Evolutionary conservation across 53 echinoderm and acorn worm genomes (phyloP), one percentile per base, ranked within the genome.

Genomic region (Temnopleurus reevesii): DNA sequence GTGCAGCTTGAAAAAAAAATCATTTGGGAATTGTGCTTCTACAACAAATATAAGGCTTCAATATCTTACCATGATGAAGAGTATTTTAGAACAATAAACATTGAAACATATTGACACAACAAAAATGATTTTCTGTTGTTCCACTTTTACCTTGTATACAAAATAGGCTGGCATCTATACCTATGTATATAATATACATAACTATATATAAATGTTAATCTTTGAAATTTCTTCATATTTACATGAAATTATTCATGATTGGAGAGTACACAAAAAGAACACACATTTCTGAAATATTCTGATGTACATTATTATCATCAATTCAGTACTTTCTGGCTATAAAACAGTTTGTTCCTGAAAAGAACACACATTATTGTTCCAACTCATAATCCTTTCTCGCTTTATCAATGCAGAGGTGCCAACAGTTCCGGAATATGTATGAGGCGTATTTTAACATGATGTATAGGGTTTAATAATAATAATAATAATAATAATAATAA

Each of bases 71-170:
- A n/a, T n/a, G n/a, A n/a, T n/a, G n/a, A n/a, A n/a, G n/a, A n/a
- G n/a, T n/a, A n/a, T n/a, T n/a, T n/a, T n/a, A n/a, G n/a, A n/a
- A n/a, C n/a, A n/a, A n/a, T n/a, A n/a, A n/a, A n/a, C n/a, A n/a
- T n/a, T n/a, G n/a, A n/a, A n/a, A n/a, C n/a, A n/a, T n/a, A n/a
- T n/a, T n/a, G n/a, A n/a, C n/a, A n/a, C n/a, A n/a, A n/a, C n/a
- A n/a, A n/a, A n/a, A n/a, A n/a, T n/a, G n/a, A 64, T 33, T 33
- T 27, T 64, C 31, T 64, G 33, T 64, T 33, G 4, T 17, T 64
- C 64, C 18, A 17, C 34, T 66, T 21, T 36, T n/a, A n/a, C n/a
- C 66, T 66, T 77, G 79, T 77, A 77, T 77, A 77, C 79, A 77
- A 77, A 77, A 77, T 77, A 77, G 49, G 46, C 41, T 77, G 25